Base-by-base conservation (phyloP, 2,888 invertebrate genomes). In the Cyrtodaria siliqua region DNA sequence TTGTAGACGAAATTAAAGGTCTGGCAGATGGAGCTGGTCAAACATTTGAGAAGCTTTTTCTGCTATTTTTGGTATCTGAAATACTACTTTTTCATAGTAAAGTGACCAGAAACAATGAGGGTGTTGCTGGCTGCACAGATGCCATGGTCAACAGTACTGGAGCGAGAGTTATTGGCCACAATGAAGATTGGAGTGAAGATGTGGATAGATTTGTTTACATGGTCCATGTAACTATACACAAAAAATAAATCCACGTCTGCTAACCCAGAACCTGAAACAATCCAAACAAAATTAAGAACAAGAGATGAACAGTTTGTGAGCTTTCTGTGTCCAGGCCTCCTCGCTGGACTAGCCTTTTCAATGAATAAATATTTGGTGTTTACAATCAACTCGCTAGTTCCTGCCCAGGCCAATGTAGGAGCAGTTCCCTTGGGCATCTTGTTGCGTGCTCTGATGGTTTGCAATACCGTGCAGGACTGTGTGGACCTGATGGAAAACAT, bases 1-100 rank as follows among this genome's bases (percentile, higher is more conserved):
- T 70, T 16, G 55, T 62, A 29, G 47, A 53, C n/a, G 70, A 70
- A 57, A 62, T 70, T n/a, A 60, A 44, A 9, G 70, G 70, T n/a
- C 47, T 70, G 33, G 70, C 70, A 3, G 62, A 61, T 12, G 70
- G 70, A 12, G 40, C 62, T 6, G 33, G 42, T 9, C 14, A 40
- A 12, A 47, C 27, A 14, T 70, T 70, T 33, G 56, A 55, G n/a
- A 61, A 70, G 9, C 18, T 70, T 2, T 70, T 70, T 20, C 20
- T 70, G 24, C 40, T 70, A 16, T 61, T 56, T 23, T 8, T 70
- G 16, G 24, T 55, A 8, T 62, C 62, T 12, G 70, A 70, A 56
- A 62, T 70, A 40, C 26, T 27, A 16, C 62, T 70, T 24, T 62
- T 55, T 27, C 57, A 70, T 26, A n/a, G 33, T 3, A 8, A 24